Evolutionary conservation across 2,113 vertebrate genomes (phyloP).

Genomic region (Acrocephalus arundinaceus): DNA sequence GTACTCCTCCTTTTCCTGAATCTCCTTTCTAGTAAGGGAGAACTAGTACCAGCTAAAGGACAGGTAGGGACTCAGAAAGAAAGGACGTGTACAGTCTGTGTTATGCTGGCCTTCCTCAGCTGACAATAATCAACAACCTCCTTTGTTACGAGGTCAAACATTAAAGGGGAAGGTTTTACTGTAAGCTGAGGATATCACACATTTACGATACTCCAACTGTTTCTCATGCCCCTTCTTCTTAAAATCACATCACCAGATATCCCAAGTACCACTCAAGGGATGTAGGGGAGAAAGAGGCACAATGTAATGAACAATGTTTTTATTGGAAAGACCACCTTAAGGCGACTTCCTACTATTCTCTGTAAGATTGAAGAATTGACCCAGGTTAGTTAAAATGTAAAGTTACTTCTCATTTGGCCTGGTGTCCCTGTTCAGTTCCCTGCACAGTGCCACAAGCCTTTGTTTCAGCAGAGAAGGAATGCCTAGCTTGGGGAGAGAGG

Average conservation of each 20-base stretch:
- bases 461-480: neutral
- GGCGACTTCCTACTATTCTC: neutral
- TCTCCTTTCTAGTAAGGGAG: neutral
- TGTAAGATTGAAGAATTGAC: neutral
- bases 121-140: neutral
- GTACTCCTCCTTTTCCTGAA: neutral
- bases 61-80: neutral
- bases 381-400: neutral
- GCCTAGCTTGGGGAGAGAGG: neutral
- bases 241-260: neutral
- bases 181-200: neutral
- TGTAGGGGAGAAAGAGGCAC: neutral
- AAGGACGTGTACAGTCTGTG: accelerated
- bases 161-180: neutral
- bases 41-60: neutral
- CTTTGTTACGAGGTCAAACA: neutral
- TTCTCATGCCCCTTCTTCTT: neutral
- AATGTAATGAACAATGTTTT: neutral
- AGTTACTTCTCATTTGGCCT: neutral
- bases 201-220: neutral
- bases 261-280: neutral
- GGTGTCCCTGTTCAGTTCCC: neutral
- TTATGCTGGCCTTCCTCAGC: neutral
- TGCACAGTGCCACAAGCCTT: neutral
- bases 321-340: neutral